These are phyloP conservation scores for Furcula furcula DNA, from an alignment of 2,888 invertebrate genomes.

Conservation along the genomic window DNA sequence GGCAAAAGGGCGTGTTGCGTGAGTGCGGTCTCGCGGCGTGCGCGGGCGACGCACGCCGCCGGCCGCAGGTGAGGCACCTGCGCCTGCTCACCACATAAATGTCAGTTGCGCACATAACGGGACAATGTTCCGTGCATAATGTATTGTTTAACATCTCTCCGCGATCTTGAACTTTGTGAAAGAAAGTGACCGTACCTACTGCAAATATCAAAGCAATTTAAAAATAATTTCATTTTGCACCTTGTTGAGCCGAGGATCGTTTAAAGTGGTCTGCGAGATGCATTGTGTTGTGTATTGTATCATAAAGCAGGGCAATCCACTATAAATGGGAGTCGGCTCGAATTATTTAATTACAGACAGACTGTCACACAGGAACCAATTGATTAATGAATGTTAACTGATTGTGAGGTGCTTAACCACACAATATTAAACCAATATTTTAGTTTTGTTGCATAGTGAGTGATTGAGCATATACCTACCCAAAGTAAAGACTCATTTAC, in stretches of 20 bases:
- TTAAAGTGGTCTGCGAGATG: neutral
- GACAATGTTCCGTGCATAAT: constrained; percentile 13
- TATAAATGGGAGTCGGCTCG: too few species aligned
- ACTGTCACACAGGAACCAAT: too few species aligned
- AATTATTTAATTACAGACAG: too few species aligned
- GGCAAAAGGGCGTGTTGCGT: constrained; percentile 3
- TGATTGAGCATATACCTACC: too few species aligned
- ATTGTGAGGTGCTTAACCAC: too few species aligned
- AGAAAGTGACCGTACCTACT: constrained; percentile 10
- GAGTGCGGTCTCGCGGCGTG: neutral
- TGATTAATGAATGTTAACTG: too few species aligned
- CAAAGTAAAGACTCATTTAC: too few species aligned
- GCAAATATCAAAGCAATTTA: constrained; percentile 14
- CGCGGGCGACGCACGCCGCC: constrained; percentile 4
- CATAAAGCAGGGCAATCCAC: too few species aligned
- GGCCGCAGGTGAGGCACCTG: constrained; percentile 10
- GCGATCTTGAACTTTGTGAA: constrained; percentile 25
- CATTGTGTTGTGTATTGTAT: too few species aligned
- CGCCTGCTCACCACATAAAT: constrained; percentile 13
- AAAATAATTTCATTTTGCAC: constrained; percentile 12
- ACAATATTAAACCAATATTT: too few species aligned
- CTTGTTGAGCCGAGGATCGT: constrained; percentile 5
- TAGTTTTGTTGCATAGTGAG: too few species aligned
- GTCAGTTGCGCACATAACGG: constrained; percentile 9
- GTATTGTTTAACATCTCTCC: constrained; percentile 11